phyloP scores from a whole-genome alignment of 35 echinoderm and acorn worm genomes.

The Heliocidaris erythrogramma region DNA sequence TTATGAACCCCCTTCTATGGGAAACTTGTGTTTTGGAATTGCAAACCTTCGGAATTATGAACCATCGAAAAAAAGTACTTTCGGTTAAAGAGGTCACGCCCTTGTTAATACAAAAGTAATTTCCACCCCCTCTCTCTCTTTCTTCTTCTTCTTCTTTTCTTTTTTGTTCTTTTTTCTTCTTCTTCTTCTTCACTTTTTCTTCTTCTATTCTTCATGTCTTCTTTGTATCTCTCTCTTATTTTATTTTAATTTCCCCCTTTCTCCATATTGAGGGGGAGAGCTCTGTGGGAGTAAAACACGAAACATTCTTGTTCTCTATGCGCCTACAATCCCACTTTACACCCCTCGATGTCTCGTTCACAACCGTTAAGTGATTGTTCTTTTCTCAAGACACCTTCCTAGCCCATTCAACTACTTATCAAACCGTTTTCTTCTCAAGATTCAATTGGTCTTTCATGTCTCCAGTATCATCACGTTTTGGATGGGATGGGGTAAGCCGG shows the following conservation, averaged over 20 bases:
- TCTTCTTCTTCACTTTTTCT: no score
- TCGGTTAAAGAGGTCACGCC: no score
- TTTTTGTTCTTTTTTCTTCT: no score
- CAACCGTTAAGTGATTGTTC: not conserved
- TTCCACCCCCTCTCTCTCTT: no score
- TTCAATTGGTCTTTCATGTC: not conserved
- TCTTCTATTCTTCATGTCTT: no score
- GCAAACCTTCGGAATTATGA: no score
- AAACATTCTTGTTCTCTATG: not conserved
- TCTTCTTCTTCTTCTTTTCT: no score
- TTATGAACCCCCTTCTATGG: no score
- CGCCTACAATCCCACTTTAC: not conserved
- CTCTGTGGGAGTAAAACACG: not conserved
- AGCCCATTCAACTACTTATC: not conserved
- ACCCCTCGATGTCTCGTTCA: not conserved
- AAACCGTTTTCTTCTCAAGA: not conserved
- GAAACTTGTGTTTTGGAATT: no score
- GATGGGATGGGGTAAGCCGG: no score
- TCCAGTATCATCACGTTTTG: not conserved
- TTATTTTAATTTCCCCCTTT: not conserved
- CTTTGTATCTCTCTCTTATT: not conserved
- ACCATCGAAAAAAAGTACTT: no score
- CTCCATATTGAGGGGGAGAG: not conserved
- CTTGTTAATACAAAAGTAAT: no score
- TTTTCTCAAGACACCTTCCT: not conserved